phyloP scores from a whole-genome alignment of 2,113 vertebrate species.

The Ivindomyrus marchei region DNA sequence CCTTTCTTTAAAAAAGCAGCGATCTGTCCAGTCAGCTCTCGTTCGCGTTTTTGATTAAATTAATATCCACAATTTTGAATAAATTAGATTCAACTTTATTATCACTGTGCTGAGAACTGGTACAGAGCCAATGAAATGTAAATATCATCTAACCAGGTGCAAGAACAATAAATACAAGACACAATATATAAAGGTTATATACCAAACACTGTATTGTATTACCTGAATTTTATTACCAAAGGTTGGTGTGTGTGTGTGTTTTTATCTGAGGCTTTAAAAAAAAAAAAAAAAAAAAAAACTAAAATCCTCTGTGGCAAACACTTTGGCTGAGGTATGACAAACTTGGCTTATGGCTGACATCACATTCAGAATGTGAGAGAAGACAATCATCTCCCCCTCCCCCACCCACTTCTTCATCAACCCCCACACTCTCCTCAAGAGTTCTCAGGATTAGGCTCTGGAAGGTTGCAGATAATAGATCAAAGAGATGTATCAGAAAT shows the following conservation, averaged over 20 bases:
- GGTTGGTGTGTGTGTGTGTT: background rate
- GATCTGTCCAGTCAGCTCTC: background rate
- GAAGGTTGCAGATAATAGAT: constrained; percentile 64
- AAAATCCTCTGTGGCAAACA: background rate
- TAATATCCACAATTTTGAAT: background rate
- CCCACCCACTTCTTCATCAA: background rate
- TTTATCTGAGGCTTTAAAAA: too few relatives aligned
- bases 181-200: background rate
- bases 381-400: background rate
- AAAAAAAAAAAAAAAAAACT: background rate
- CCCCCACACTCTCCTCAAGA: constrained; percentile 33
- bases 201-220: too few relatives aligned
- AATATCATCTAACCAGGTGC: background rate
- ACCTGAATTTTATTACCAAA: too few relatives aligned
- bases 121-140: background rate
- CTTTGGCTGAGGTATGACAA: constrained; percentile 20
- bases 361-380: constrained; percentile 31
- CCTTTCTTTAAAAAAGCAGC: background rate
- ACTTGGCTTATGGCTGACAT: constrained; percentile 42
- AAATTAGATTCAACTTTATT: background rate
- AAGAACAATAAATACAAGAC: background rate
- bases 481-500: constrained; percentile 53
- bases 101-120: background rate
- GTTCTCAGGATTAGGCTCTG: constrained; percentile 56
- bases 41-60: background rate